Percentiles rank a stretch among this genome's conserved stretches.
phyloP scores from a whole-genome alignment of 2,113 vertebrate genomes.

The Ameiurus melas region DNA sequence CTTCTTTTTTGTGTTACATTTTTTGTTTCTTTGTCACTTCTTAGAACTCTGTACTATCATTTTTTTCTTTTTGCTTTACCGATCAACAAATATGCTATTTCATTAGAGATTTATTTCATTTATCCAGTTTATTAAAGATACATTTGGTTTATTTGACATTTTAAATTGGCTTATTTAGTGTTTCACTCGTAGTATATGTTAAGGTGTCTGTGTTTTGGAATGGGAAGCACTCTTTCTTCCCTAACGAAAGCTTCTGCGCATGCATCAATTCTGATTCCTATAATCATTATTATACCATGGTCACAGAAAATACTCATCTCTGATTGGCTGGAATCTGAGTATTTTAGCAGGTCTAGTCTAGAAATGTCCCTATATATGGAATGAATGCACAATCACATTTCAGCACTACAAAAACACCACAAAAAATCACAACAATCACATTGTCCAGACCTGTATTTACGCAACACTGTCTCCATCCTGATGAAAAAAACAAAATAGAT shows the following conservation, averaged over 20 bases:
- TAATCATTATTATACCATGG: slow-evolving; percentile 5
- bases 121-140: slow-evolving; percentile 61
- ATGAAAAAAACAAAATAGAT: background rate
- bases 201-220: slow-evolving; percentile 14
- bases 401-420: background rate
- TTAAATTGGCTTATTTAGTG: slow-evolving; percentile 45
- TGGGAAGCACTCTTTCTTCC: background rate
- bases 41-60: slow-evolving; percentile 69
- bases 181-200: slow-evolving; percentile 51
- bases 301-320: background rate
- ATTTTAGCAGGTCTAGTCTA: too few species aligned
- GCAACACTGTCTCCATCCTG: background rate
- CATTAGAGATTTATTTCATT: slow-evolving; percentile 21
- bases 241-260: slow-evolving; percentile 20
- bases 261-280: slow-evolving; percentile 49
- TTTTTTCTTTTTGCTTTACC: slow-evolving; percentile 64
- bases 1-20: slow-evolving; percentile 56
- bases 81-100: slow-evolving; percentile 71
- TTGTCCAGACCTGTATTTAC: background rate
- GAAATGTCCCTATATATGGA: too few species aligned
- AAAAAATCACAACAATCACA: background rate
- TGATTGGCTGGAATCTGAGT: background rate
- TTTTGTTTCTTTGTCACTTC: slow-evolving; percentile 72
- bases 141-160: slow-evolving; percentile 73
- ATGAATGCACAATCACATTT: too few species aligned